Conservation (phyloP, 2,888 invertebrate genomes). For the Metellina segmentata region DNA sequence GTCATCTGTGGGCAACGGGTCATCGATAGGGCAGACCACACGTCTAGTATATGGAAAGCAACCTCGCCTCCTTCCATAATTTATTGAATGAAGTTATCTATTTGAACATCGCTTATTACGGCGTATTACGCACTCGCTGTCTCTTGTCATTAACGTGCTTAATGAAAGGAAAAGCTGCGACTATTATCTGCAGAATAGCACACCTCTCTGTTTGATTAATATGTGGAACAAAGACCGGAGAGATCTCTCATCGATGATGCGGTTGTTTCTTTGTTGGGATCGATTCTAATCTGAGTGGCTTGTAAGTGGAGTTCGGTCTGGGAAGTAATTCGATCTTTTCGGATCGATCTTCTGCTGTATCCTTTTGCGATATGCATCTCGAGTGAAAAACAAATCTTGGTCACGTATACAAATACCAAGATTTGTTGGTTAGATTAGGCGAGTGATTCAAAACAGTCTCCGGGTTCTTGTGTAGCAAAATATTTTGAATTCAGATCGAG, state of each 20-base stretch:
- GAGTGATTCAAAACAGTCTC: neutral
- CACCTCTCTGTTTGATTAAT: conserved; percentile 22
- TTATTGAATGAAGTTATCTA: conserved; percentile 34
- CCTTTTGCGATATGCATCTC: neutral
- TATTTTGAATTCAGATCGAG: neutral
- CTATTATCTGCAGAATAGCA: neutral
- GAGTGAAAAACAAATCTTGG: neutral
- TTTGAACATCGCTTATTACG: conserved; percentile 32
- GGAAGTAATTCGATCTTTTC: neutral
- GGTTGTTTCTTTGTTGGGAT: neutral
- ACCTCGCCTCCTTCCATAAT: conserved; percentile 15
- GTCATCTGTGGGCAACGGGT: conserved; percentile 30
- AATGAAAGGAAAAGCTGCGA: conserved; percentile 20
- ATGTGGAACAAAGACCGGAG: conserved; percentile 17
- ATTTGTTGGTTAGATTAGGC: neutral
- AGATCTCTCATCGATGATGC: neutral
- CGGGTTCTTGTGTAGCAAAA: neutral
- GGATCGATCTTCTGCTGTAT: neutral
- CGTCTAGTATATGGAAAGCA: conserved; percentile 24
- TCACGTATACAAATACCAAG: neutral
- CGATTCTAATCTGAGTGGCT: neutral
- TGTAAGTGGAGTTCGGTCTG: neutral
- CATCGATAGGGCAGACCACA: conserved; percentile 8
- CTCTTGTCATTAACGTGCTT: conserved; percentile 26
- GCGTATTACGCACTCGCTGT: conserved; percentile 15